Conservation (phyloP, 2,113 vertebrate species). For the Nicator chloris region DNA sequence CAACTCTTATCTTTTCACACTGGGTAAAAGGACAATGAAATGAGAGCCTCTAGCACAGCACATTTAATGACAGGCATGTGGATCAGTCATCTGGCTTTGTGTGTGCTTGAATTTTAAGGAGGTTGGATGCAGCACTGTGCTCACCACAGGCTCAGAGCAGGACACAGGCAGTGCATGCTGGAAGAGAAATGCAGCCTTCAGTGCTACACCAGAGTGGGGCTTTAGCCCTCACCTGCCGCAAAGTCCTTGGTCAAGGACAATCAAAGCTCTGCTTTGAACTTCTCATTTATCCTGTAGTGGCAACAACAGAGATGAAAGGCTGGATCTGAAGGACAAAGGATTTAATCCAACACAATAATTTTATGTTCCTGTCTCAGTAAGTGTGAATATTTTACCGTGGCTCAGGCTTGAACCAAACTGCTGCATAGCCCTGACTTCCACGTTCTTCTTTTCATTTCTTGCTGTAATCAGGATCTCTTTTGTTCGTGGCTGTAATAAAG, state of each 20-base stretch:
- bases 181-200: neutral
- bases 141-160: neutral
- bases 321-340: neutral
- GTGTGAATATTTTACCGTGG: neutral
- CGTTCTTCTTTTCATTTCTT: neutral
- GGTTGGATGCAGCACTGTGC: neutral
- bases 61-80: neutral
- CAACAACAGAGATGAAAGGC: neutral
- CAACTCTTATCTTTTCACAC: neutral
- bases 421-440: neutral
- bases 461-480: neutral
- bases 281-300: neutral
- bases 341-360: neutral
- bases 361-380: neutral
- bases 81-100: neutral
- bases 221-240: constrained; percentile 31
- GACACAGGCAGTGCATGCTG: neutral
- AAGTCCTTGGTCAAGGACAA: constrained; percentile 50
- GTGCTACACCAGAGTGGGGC: neutral
- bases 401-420: neutral
- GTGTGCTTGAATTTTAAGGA: neutral
- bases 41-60: neutral
- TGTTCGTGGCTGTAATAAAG: neutral
- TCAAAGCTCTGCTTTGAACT: neutral
- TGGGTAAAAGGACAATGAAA: neutral